A percentile compares a stretch with the other conserved stretches of the same genome.
phyloP scores from a whole-genome alignment of 2,888 invertebrate genomes.

The Drosophila nigricruria region DNA sequence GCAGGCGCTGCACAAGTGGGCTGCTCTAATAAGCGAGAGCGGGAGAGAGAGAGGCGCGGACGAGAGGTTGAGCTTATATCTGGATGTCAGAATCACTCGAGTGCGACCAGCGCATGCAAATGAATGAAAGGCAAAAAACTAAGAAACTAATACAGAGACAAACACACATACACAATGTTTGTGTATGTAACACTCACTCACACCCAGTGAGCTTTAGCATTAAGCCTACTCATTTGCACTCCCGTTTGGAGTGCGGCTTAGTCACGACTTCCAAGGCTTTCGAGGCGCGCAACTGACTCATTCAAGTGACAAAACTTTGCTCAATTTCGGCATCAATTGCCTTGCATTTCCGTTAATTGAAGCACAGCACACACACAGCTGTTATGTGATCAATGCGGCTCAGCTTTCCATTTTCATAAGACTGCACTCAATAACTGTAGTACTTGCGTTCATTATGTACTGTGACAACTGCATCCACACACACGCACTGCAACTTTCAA shows the following conservation, averaged over 20 bases:
- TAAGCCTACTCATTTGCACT: slow-evolving; percentile 64
- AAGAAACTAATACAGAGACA: slow-evolving; percentile 25
- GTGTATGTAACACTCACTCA: slow-evolving; percentile 15
- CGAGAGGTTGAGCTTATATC: slow-evolving; percentile 36
- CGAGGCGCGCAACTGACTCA: slow-evolving; percentile 41
- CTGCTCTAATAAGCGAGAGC: slow-evolving; percentile 15
- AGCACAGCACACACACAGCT: slow-evolving; percentile 33
- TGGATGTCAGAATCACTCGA: slow-evolving; percentile 67
- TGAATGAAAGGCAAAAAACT: slow-evolving; percentile 59
- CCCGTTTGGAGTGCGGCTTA: slow-evolving; percentile 57
- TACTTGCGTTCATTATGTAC: slow-evolving; percentile 14
- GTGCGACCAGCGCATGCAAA: slow-evolving; percentile 70
- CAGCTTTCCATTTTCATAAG: slow-evolving; percentile 71
- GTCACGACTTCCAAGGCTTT: slow-evolving; percentile 60
- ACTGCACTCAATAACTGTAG: slow-evolving; percentile 42
- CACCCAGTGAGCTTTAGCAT: slow-evolving; percentile 38
- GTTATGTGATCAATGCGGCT: slow-evolving; percentile 27
- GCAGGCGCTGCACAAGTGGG: slow-evolving; percentile 55
- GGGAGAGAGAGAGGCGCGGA: not conserved
- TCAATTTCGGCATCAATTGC: slow-evolving; percentile 34
- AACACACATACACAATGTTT: slow-evolving; percentile 22
- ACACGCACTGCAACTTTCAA: slow-evolving; percentile 35
- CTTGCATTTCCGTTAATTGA: slow-evolving; percentile 58
- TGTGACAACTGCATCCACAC: slow-evolving; percentile 45
- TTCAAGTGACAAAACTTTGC: slow-evolving; percentile 25